Conservation (phyloP, 1,140 invertebrate genomes). For the Radopholus similis region DNA sequence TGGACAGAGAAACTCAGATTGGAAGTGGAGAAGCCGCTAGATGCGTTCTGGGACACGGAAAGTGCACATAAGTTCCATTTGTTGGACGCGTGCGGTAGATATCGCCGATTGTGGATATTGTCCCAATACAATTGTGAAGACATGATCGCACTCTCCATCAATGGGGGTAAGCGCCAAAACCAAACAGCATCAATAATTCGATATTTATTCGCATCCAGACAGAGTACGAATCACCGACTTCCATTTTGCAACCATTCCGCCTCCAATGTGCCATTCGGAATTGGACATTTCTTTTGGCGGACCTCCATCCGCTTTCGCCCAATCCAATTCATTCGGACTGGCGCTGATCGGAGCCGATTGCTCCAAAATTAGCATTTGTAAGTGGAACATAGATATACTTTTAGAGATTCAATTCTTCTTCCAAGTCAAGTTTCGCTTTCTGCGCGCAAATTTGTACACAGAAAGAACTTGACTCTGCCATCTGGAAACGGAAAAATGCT, state of each 20-base stretch:
- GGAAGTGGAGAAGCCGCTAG: not conserved
- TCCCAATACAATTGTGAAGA: conserved; percentile 62
- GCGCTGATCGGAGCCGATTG: conserved; percentile 25
- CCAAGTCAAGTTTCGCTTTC: not conserved
- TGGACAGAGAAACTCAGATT: conserved; percentile 78
- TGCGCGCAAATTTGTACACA: not conserved
- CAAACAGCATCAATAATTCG: conserved; percentile 17
- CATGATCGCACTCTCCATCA: conserved; percentile 72
- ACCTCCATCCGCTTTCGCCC: not conserved
- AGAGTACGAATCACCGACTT: conserved; percentile 73
- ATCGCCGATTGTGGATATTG: conserved; percentile 21
- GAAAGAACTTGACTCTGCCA: not conserved
- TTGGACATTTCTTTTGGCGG: conserved; percentile 62
- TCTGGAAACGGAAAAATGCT: not conserved
- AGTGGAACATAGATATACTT: not conserved
- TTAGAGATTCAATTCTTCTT: not conserved
- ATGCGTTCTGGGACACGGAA: conserved; percentile 25
- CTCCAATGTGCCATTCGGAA: conserved; percentile 73
- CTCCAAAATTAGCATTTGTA: conserved; percentile 16
- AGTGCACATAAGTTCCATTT: conserved; percentile 19
- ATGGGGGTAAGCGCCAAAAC: conserved; percentile 65
- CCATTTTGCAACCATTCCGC: conserved; percentile 72
- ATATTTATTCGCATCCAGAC: conserved; percentile 56
- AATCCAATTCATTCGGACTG: conserved; percentile 8
- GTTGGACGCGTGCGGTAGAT: conserved; percentile 24